Base-by-base conservation (phyloP, 2,113 vertebrate species). In the Takifugu flavidus region DNA sequence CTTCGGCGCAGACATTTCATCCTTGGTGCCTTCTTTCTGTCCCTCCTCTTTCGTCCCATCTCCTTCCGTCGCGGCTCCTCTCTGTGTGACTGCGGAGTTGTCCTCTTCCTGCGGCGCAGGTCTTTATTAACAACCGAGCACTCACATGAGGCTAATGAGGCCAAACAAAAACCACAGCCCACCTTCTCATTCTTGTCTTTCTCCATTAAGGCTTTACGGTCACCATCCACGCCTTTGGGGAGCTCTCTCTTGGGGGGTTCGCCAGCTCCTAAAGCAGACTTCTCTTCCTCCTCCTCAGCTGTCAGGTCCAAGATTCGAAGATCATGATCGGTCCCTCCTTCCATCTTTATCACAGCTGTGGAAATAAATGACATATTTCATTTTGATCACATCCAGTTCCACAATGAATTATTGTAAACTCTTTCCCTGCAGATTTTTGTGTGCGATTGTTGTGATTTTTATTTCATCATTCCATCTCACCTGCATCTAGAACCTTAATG, bases 311-410 rank as follows among this genome's bases (percentile, higher is more conserved):
- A 80, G 67, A 96, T 95, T 6, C 93, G 93, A 54, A 97, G 85
- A 51, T 97, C 95, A 1, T 93, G 91, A 61, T 97, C 94, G 0
- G 91, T 92, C 4, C 95, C 95, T 49, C 95, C 95, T 78, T 97
- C 95, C 95, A 97, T 97, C 84, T 95, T 96, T 74, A 97, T 97
- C 57, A 97, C 94, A 6, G 94, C 95, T 96, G 57, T 59, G 46
- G 29, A 63, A 13, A n/a, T 12, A 52, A 54, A 15, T 8, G 31
- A 13, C 45, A 26, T 27, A 25, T 0, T 3, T 39, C 34, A 39
- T 39, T 10, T 2, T 6, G 34, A 10, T 6, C 4, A 39, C 34
- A 39, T 11, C 7, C 8, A 39, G 34, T 39, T 39, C 20, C 34
- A 11, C 4, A 10, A 39, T 39, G 34, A 39, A 39, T 11, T 6